Evolutionary conservation across 2,888 invertebrate species (phyloP), one percentile per base, ranked within the genome.

Genomic region (Urechis unicinctus): DNA sequence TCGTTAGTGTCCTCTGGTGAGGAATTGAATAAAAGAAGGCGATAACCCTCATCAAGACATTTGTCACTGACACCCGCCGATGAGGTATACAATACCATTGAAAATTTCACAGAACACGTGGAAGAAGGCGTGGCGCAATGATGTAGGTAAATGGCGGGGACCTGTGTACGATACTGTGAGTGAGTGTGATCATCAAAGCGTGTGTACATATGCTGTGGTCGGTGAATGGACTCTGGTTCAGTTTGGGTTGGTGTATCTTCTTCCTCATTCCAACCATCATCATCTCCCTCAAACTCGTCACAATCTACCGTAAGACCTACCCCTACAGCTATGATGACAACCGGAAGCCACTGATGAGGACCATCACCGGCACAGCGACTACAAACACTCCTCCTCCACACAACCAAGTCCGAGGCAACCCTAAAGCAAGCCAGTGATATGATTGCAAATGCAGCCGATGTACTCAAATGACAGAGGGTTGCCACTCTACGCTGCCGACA

Each of bases 121-220:
- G 24, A 21, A 21, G 5, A 17, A 4, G 44, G 17, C 42, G 53
- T 71, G n/a, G 25, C 56, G 59, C 44, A 51, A 63, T 24, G 56
- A 66, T 13, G 55, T 67, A 21, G 72, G 66, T 3, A 55, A 55
- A 68, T 94, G n/a, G n/a, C n/a, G 94, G 79, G 86, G 84, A 25
- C 91, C 92, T n/a, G 79, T 94, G 44, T 89, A 88, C 59, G 82
- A 84, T 68, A 87, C 88, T 2, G 86, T 87, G 77, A 88, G 91
- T 75, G 83, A 87, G 29, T 85, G n/a, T 89, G 2, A 80, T 90
- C 43, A 86, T 88, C 66, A 82, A 88, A 52, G 82, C 85, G 56
- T 95, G 94, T 78, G 85, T 85, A 72, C 86, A 85, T 76, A 82
- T 49, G 3, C 53, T 59, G 49, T 57, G 51, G 31, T 54, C 56